Base-by-base conservation (phyloP, 2,797 vertebrate species). In the Oryzias sinensis region DNA sequence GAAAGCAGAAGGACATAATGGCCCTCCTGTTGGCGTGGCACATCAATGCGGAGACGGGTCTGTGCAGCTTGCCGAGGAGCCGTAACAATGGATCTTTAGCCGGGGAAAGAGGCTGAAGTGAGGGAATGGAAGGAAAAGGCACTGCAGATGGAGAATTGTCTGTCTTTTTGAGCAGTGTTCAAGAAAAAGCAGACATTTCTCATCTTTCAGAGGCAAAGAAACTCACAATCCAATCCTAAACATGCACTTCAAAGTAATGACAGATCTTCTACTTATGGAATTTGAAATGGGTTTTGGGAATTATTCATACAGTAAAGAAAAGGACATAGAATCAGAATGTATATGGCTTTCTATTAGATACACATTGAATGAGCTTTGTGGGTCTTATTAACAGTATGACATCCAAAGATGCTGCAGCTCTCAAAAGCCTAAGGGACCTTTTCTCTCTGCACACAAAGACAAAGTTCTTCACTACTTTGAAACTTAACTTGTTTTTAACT, bases 351-450 rank as follows among this genome's bases (percentile, higher is more conserved):
- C 80, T 62, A 75, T 74, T 57, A 70, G 58, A 60, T 73, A 43
- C 33, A 62, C 63, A 61, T 79, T 75, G 67, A 81, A 77, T 60
- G 74, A 70, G 59, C 24, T 76, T 79, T 80, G 56, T 55, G 68
- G 67, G 43, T 78, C 68, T 74, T 73, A 48, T 51, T 80, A 75
- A 78, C 44, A 74, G 75, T 69, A 74, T 62, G 76, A 82, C 76
- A 77, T 72, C 74, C 66, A 76, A 79, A 67, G 81, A 82, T 81
- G 72, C 57, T 64, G 56, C 63, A 67, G 70, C 64, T 81, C 62
- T 62, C 56, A 60, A 53, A 70, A 49, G 74, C 75, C 75, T 77
- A 16, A 2, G 64, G 77, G 71, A 84, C 59, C 54, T 59, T 65
- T 5, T 43, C 27, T 55, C 70, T 72, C 70, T 81, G 59, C 72